Evolutionary conservation across 2,888 invertebrate species (phyloP).

Genomic region (Coleophora deauratella): DNA sequence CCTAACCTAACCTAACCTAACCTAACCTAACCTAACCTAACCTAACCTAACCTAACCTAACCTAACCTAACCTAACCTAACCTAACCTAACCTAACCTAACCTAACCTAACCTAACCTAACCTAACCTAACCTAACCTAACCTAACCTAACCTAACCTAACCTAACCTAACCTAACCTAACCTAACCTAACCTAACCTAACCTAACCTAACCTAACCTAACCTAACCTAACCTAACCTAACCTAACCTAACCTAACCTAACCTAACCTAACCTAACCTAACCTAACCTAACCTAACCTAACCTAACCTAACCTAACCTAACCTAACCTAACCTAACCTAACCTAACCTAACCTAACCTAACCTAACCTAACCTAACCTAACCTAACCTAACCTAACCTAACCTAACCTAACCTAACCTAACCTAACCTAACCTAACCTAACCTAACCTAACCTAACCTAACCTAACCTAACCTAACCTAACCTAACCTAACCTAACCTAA

Average conservation of each 20-base stretch:
- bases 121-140: conserved; percentile 12
- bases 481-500: conserved; percentile 18
- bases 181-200: conserved; percentile 12
- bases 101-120: conserved; percentile 6
- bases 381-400: conserved; percentile 17
- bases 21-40: conserved; percentile 10
- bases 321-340: conserved; percentile 11
- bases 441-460: conserved; percentile 16
- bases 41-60: conserved; percentile 9
- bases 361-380: conserved; percentile 19
- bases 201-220: conserved; percentile 15
- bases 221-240: conserved; percentile 19
- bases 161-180: conserved; percentile 14
- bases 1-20: conserved; percentile 10
- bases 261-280: conserved; percentile 15
- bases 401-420: conserved; percentile 18
- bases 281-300: conserved; percentile 13
- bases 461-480: conserved; percentile 12
- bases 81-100: conserved; percentile 8
- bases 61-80: conserved; percentile 10
- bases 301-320: conserved; percentile 13
- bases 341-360: conserved; percentile 16
- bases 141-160: conserved; percentile 13
- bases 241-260: conserved; percentile 17
- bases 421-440: conserved; percentile 16